Base-by-base conservation (phyloP, 2,113 vertebrate species). In the Aegithalos caudatus region DNA sequence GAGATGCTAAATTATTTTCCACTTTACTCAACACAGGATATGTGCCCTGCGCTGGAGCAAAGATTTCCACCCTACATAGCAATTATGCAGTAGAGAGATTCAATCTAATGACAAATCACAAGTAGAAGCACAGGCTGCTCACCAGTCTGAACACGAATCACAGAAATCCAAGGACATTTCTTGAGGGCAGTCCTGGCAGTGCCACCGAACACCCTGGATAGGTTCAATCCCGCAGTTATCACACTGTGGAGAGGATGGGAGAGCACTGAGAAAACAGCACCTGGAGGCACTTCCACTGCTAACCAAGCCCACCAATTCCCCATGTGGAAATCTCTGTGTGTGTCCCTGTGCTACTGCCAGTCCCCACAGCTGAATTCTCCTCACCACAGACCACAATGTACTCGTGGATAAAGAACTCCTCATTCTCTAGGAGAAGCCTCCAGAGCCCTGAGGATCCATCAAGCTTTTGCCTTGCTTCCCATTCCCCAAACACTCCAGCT, bases 141-240 rank as follows among this genome's bases (percentile, higher is more conserved):
- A 99, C 99, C 99, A 99, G 98, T 99, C 99, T 11, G 99, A 99
- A 97, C 99, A 99, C 94, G 98, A 98, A 91, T 99, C 98, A 96
- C 99, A 99, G 98, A 99, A 99, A 98, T 99, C 99, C 50, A 99
- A 97, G 15, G 99, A 98, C 98, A 98, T 98, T 88, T 99, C 98
- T n/a, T 90, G 98, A 15, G 99, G 99, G 95, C 99, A 99, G 48
- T 99, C 99, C 92, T 99, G 99, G 96, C 99, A 99, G 96, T 99
- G 99, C 99, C 99, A 99, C 91, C 99, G 98, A 69, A 99, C 98
- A 2, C 99, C 99, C 96, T 99, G 99, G 96, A 99, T 99, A 24
- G 99, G 99, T 78, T 99, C 99, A 64, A 97, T 97, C 45, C 99
- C 99, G 81, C 99, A 99, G 94, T 98, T 97, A 78, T 99, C 99